Conservation (phyloP, 2,888 invertebrate genomes). For the Alentia gelatinosa region DNA sequence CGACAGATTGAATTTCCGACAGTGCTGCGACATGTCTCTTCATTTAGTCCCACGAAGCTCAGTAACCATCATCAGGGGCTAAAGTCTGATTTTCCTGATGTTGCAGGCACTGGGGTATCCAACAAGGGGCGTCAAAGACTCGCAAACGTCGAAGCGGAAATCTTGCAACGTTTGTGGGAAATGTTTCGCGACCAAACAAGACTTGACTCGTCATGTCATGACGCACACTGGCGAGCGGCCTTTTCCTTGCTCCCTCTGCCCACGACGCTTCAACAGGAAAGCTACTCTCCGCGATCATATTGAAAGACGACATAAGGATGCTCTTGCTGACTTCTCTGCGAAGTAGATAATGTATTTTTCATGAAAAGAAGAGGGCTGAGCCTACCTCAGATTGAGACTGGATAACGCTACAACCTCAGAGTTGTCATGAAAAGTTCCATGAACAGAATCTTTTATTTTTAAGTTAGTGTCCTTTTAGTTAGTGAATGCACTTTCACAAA, state of each 20-base stretch:
- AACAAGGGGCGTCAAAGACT: background rate
- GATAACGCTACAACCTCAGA: too few relatives aligned
- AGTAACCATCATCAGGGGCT: too few relatives aligned
- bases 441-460: too few relatives aligned
- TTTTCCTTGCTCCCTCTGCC: background rate
- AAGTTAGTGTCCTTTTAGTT: too few relatives aligned
- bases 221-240: constrained; percentile 32
- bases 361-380: too few relatives aligned
- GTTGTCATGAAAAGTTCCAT: too few relatives aligned
- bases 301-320: background rate
- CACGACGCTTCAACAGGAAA: background rate
- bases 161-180: background rate
- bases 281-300: background rate
- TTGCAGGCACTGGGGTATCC: background rate
- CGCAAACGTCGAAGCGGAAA: background rate
- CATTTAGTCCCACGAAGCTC: too few relatives aligned
- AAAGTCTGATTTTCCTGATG: background rate
- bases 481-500: too few relatives aligned
- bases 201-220: background rate
- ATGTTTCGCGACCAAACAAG: background rate
- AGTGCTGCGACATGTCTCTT: too few relatives aligned
- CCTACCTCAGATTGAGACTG: too few relatives aligned
- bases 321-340: background rate
- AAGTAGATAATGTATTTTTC: too few relatives aligned
- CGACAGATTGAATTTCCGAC: too few relatives aligned